Conservation (phyloP, 2,113 vertebrate genomes). For the Mionectes macconnelli region DNA sequence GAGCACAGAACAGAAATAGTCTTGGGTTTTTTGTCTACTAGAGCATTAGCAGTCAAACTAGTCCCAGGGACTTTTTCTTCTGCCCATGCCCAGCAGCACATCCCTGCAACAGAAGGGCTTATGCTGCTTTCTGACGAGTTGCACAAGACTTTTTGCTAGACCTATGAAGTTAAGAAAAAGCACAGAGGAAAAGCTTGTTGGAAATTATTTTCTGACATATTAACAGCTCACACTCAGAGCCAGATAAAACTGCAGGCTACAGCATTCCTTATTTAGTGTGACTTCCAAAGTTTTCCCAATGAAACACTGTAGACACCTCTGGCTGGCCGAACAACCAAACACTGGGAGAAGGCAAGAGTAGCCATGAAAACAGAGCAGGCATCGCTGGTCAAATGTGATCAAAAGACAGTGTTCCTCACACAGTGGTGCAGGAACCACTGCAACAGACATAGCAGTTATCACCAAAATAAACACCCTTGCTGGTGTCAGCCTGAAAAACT, state of each 20-base stretch:
- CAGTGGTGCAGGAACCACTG: background rate
- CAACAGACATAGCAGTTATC: background rate
- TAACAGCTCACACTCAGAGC: background rate
- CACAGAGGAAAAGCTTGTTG: background rate
- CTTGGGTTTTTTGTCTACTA: background rate
- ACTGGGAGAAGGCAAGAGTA: background rate
- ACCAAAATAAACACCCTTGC: background rate
- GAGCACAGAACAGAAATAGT: background rate
- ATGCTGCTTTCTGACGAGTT: background rate
- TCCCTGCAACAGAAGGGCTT: background rate
- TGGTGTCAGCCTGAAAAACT: background rate
- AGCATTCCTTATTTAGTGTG: background rate
- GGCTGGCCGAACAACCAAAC: background rate
- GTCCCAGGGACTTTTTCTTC: background rate
- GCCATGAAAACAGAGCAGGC: background rate
- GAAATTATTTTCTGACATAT: background rate
- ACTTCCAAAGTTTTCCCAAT: background rate
- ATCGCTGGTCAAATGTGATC: too few relatives aligned
- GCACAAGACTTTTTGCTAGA: background rate
- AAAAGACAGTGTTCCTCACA: background rate
- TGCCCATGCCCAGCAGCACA: accelerated
- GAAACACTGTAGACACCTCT: background rate
- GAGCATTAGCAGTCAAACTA: background rate
- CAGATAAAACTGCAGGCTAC: background rate
- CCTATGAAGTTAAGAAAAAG: background rate